Base-by-base conservation (phyloP, 2,113 vertebrate species). In the Alethe diademata region DNA sequence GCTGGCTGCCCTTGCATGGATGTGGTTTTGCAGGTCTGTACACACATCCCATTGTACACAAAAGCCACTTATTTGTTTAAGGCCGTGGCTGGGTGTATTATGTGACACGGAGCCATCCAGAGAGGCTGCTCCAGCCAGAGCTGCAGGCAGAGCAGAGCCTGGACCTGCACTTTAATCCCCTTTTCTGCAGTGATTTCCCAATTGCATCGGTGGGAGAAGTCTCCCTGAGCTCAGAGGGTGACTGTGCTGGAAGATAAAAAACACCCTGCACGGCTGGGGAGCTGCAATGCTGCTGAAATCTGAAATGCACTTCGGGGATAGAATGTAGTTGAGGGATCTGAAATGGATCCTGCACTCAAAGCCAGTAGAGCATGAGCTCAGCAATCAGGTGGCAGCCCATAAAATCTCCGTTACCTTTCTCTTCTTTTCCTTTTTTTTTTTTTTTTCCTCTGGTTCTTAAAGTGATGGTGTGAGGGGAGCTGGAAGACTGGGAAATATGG, bases 311-410 rank as follows among this genome's bases (percentile, higher is more conserved):
- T 91, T 93, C 60, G 95, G 93, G 97, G 95, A 71, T 97, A 94
- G 88, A 94, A 92, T 28, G 50, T 11, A 54, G 25, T 31, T 26
- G 42, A 95, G 96, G 91, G 88, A 92, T 94, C 97, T 93, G 90
- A 96, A 98, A 98, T 97, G 96, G 96, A 96, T 97, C 95, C 96
- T 96, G 95, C 95, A 91, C 97, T 97, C 96, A 85, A 92, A 97
- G 94, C 95, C 97, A 94, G 72, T 62, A 71, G 85, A 95, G 86
- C 76, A 35, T 96, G 95, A 97, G 95, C 96, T 76, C n/a, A 94
- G 89, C 96, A 96, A 79, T 98, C 97, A 97, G 73, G 48, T 97
- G 97, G 96, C 98, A 98, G 97, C 86, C 97, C 97, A 97, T 98
- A 98, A 98, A 98, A 98, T 96, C 97, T 89, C 61, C 58, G 71